Percentiles rank a stretch among this genome's conserved stretches.
Evolutionary conservation across 2,113 vertebrate species (phyloP).

Genomic region (Pluvianellus socialis): DNA sequence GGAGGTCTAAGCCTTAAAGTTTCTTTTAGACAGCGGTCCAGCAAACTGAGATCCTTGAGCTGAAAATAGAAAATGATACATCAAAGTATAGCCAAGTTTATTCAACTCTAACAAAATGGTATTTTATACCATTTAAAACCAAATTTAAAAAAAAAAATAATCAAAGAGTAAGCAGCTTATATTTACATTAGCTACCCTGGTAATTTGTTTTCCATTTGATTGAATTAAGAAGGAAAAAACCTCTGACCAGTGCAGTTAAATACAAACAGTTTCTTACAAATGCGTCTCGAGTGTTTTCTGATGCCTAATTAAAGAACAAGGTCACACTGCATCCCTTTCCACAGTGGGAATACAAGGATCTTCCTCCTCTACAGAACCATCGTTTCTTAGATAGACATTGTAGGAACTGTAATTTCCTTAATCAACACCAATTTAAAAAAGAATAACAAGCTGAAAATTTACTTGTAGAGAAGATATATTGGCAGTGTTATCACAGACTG

Average conservation of each 20-base stretch:
- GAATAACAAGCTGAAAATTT: not conserved
- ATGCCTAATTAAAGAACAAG: not conserved
- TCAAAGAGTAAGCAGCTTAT: not conserved
- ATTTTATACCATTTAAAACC: not conserved
- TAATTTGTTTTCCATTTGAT: not conserved
- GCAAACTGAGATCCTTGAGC: conserved; percentile 89
- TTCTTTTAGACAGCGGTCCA: conserved; percentile 95
- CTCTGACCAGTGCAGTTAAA: not conserved
- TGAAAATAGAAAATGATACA: conserved; percentile 20
- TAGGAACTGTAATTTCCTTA: not conserved
- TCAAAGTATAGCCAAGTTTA: not conserved
- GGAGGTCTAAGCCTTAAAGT: conserved; percentile 93
- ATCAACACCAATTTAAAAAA: not conserved
- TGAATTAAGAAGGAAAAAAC: not conserved
- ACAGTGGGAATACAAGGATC: not conserved
- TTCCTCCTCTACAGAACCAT: not conserved
- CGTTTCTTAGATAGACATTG: not conserved
- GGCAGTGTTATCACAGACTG: not conserved
- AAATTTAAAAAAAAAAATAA: not conserved
- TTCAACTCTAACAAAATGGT: not conserved
- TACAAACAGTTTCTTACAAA: not conserved
- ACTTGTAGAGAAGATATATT: not conserved
- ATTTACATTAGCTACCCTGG: not conserved
- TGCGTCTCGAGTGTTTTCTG: not conserved
- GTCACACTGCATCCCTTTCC: not conserved